A percentile compares a stretch with the other conserved stretches of the same genome.
Evolutionary conservation across 1,140 invertebrate genomes (phyloP).

Genomic region (Zeugodacus cucurbitae): DNA sequence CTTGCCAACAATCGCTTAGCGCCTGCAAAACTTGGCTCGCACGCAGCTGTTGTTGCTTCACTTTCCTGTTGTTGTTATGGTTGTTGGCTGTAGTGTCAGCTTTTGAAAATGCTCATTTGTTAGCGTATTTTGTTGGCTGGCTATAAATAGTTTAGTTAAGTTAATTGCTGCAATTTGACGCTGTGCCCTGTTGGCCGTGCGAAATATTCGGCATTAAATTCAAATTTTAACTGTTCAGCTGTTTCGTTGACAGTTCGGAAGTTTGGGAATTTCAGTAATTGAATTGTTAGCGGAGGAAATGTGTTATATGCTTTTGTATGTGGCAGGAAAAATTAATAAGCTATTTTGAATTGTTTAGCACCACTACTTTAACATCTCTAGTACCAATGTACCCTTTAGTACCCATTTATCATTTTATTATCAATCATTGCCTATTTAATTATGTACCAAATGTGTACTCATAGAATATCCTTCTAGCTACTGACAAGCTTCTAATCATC

Average conservation of each 20-base stretch:
- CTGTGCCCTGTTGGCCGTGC: not conserved
- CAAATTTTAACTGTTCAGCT: not conserved
- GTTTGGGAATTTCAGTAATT: not conserved
- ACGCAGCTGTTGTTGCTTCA: not conserved
- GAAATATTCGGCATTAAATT: not conserved
- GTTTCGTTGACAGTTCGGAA: not conserved
- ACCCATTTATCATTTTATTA: too few relatives aligned
- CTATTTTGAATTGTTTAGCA: too few relatives aligned
- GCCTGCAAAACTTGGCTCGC: not conserved
- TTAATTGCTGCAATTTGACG: not conserved
- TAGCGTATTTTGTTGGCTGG: not conserved
- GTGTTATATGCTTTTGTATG: not conserved
- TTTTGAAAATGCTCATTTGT: conserved; percentile 15
- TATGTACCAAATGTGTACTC: too few relatives aligned
- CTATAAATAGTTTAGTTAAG: conserved; percentile 10
- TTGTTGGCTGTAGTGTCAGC: not conserved
- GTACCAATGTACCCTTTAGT: too few relatives aligned
- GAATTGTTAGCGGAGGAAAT: not conserved
- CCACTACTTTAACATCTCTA: too few relatives aligned
- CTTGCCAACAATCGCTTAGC: conserved; percentile 4
- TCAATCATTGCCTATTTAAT: too few relatives aligned
- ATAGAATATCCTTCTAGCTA: too few relatives aligned
- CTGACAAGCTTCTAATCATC: too few relatives aligned
- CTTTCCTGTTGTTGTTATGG: not conserved
- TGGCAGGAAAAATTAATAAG: too few relatives aligned